Evolutionary conservation across 2,113 vertebrate species (phyloP).

Genomic region (Aleadryas rufinucha): DNA sequence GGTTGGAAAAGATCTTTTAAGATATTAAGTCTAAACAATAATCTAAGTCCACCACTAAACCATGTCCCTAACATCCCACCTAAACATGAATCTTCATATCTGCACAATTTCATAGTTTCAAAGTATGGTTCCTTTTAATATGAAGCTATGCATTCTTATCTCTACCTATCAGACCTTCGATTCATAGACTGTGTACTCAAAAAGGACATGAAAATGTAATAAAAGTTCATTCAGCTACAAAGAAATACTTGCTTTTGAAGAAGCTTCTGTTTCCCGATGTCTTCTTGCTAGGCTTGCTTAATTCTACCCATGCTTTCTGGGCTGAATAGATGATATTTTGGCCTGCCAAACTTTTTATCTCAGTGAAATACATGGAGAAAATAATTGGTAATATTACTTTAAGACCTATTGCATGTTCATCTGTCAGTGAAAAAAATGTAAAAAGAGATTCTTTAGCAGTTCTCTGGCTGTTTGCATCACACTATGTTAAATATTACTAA

Average conservation of each 20-base stretch:
- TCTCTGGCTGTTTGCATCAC: neutral
- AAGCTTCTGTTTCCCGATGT: neutral
- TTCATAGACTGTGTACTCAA: neutral
- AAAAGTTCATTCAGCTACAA: neutral
- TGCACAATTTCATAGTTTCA: neutral
- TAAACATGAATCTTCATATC: neutral
- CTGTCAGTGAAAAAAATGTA: neutral
- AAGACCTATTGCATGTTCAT: neutral
- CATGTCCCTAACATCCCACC: neutral
- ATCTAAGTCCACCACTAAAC: neutral
- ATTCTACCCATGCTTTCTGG: neutral
- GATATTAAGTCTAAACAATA: neutral
- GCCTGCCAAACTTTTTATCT: neutral
- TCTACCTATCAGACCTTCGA: neutral
- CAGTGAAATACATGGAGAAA: neutral
- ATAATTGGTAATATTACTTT: neutral
- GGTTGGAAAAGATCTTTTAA: neutral
- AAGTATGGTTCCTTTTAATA: neutral
- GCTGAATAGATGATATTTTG: neutral
- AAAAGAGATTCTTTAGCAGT: neutral
- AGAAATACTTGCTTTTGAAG: neutral
- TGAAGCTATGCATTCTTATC: neutral
- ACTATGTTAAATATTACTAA: neutral
- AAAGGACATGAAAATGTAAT: neutral
- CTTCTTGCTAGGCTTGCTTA: neutral